Base-by-base conservation (phyloP, 2,113 vertebrate species). In the Gymnocephalus cernua region DNA sequence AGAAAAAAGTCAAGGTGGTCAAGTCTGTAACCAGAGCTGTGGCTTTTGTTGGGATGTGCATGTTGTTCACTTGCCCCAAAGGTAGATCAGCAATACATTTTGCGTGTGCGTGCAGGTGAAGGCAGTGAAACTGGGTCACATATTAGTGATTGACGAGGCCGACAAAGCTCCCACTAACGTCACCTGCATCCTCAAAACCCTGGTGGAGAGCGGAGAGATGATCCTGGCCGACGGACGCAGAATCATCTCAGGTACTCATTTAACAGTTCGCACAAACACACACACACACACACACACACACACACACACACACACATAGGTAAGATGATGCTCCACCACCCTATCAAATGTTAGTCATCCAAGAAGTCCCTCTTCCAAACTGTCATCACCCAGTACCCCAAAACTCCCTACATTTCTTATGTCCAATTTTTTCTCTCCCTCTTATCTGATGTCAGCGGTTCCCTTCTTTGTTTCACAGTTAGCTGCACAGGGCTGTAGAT, bases 151-250 rank as follows among this genome's bases (percentile, higher is more conserved):
- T 3, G 98, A 99, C 68, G 98, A 99, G 68, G 98, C 98, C 0
- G 98, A 99, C 94, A 99, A 99, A 93, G 98, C 98, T 48, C 98
- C 98, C 47, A 99, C 98, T 21, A 99, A 99, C 64, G 98, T 99
- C 80, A 99, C 98, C 74, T 99, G 98, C 91, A 94, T 99, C 92
- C 96, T 99, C 65, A 99, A 99, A 95, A 97, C 98, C 58, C 95
- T 99, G 73, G 98, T 99, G 79, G 98, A 99, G 95, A 98, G 96
- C 57, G 98, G 98, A 44, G 98, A 99, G 93, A 99, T 99, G 98
- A 97, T 99, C 86, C 94, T 99, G 70, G 97, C 98, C 5, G 98
- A 99, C 78, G 97, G 98, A 80, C 96, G 97, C 71, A 93, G 96
- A 81, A 97, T 99, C 84, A 88, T 99, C 88, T 97, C 97, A 77